Evolutionary conservation across 2,113 vertebrate genomes (phyloP).

Genomic region (Eidolon helvum): DNA sequence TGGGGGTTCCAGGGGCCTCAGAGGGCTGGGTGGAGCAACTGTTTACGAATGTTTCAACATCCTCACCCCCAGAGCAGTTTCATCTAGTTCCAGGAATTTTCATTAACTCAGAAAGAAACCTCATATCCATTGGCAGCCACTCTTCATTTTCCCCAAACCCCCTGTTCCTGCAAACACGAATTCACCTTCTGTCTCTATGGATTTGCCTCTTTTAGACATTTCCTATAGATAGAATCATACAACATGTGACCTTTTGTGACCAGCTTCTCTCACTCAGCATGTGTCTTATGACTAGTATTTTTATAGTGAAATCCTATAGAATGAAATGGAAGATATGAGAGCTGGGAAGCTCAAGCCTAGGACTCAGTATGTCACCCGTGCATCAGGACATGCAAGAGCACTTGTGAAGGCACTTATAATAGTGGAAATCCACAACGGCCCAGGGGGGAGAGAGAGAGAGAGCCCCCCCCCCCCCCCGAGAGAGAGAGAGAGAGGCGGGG

Average conservation of each 20-base stretch:
- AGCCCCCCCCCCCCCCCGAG: too few species aligned
- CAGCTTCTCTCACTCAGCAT: neutral
- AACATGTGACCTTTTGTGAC: neutral
- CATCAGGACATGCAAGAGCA: neutral
- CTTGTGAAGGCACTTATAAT: too few species aligned
- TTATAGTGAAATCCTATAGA: neutral
- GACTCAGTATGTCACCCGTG: neutral
- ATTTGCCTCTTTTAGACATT: neutral
- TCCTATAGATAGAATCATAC: neutral
- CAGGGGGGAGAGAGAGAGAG: too few species aligned
- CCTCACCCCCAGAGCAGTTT: neutral
- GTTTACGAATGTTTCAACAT: neutral
- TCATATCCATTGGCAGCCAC: neutral
- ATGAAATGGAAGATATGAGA: neutral
- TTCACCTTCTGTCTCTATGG: neutral
- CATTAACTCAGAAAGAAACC: neutral
- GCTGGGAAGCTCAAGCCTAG: neutral
- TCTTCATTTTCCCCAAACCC: neutral
- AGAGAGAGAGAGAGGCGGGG: neutral
- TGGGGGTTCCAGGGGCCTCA: neutral
- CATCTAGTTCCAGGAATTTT: neutral
- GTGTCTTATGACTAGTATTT: neutral
- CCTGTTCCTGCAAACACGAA: neutral
- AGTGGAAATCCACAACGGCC: too few species aligned
- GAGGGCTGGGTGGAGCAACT: neutral